A percentile compares a stretch with the other conserved stretches of the same genome.
Conservation (phyloP, 2,797 vertebrate species). For the Clarias laeviceps region DNA sequence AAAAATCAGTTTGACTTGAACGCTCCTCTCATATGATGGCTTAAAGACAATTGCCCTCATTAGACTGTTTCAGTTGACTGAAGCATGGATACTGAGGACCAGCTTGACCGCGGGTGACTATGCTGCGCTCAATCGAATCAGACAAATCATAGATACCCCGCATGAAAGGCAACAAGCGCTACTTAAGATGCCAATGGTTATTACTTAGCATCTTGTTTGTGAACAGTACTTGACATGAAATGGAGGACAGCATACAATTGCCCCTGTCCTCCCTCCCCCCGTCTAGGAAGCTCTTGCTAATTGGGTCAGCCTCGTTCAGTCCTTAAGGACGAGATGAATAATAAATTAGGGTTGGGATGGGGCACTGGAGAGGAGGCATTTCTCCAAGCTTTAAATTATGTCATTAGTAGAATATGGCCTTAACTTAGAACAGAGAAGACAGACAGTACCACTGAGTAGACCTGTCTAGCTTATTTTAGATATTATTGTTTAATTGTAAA, state of each 20-base stretch:
- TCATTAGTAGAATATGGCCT: slow-evolving; percentile 49
- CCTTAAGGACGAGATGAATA: slow-evolving; percentile 81
- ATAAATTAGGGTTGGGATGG: slow-evolving; percentile 77
- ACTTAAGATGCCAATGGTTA: slow-evolving; percentile 87
- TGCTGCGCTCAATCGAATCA: slow-evolving; percentile 57
- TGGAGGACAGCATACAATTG: slow-evolving; percentile 80
- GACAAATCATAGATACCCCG: slow-evolving; percentile 75
- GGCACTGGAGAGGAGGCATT: slow-evolving; percentile 64
- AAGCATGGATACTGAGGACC: slow-evolving; percentile 43
- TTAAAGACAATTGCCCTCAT: slow-evolving; percentile 37
- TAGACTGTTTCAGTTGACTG: slow-evolving; percentile 38
- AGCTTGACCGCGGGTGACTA: slow-evolving; percentile 52
- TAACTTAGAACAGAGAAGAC: slow-evolving; percentile 37
- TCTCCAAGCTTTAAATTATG: slow-evolving; percentile 57
- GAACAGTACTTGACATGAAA: slow-evolving; percentile 76
- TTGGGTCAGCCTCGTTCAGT: slow-evolving; percentile 84
- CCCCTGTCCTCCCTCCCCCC: slow-evolving; percentile 64
- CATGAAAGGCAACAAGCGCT: slow-evolving; percentile 81
- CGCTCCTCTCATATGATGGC: slow-evolving; percentile 8
- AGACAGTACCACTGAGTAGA: slow-evolving; percentile 9
- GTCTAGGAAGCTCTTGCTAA: slow-evolving; percentile 77
- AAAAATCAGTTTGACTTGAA: no score
- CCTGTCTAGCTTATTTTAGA: not conserved
- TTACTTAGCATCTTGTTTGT: slow-evolving; percentile 92
- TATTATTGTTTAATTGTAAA: not conserved